Evolutionary conservation across 1,140 invertebrate species (phyloP), one percentile per base, ranked within the genome.

Genomic region (Myzus persicae): DNA sequence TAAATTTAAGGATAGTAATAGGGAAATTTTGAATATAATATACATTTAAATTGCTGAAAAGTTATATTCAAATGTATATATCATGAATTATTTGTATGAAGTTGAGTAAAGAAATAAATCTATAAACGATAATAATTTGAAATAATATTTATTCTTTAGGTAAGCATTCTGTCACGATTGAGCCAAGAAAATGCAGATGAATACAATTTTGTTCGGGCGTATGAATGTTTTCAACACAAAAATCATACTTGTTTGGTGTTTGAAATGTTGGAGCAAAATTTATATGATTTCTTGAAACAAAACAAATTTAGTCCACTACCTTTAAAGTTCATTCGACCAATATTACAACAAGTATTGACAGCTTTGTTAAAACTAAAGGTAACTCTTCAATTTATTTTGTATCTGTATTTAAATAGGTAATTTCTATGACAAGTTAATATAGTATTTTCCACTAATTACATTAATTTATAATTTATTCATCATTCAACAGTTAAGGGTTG

Each of bases 131-230:
- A 67, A 11, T 67, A 76, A 76, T 76, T 18, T n/a, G 18, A 76
- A 76, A n/a, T n/a, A n/a, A 91, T 94, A 14, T 90, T 93, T 87
- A 94, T 94, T 67, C 94, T 94, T 51, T 94, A 98, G 97, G 98
- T 98, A 94, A 99, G 98, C 95, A 99, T 99, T 95, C 96, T 99
- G 95, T 99, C 98, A 93, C 97, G 99, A 94, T 96, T 99, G 26
- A 99, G 98, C 95, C 99, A 99, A 96, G 99, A 99, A 97, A 99
- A 99, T 97, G 99, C 99, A 94, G 99, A 99, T 95, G 99, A 99
- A 96, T 98, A 98, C 96, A 99, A 99, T 96, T 99, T 99, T 96
- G 99, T 99, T 93, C 98, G 99, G 93, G 99, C 99, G 26, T 99
- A 98, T 95, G 99, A 99, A 96, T 99, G 99, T 96, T 99, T 99